These are phyloP conservation scores for Percina caprodes DNA, from an alignment of 2,113 vertebrate species.

Conservation along the genomic window DNA sequence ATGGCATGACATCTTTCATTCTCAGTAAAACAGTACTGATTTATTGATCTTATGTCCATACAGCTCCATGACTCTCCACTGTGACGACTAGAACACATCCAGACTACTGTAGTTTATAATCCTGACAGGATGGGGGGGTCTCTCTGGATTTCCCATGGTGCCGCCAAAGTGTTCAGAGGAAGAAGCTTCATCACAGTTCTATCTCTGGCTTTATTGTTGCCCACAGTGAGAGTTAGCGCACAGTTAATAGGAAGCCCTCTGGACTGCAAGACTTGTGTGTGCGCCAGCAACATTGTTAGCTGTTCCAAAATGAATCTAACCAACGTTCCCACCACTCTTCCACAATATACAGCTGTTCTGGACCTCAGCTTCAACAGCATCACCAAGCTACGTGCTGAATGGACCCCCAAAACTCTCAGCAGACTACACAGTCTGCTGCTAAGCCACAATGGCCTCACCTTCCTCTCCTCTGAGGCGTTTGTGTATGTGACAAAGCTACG, in stretches of 20 bases:
- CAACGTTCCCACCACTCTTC: constrained; percentile 83
- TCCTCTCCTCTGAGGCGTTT: constrained; percentile 95
- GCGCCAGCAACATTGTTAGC: constrained; percentile 95
- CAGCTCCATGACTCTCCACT: constrained; percentile 52
- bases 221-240: constrained; percentile 15
- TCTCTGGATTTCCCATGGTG: constrained; percentile 14
- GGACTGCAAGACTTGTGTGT: constrained; percentile 89
- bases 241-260: constrained; percentile 65
- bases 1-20: neutral
- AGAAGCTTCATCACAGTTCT: constrained; percentile 54
- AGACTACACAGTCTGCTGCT: constrained; percentile 90
- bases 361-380: constrained; percentile 95
- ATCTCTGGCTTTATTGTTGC: constrained; percentile 60
- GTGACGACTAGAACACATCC: constrained; percentile 18
- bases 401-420: constrained; percentile 84
- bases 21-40: neutral
- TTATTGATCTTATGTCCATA: constrained; percentile 37
- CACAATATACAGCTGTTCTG: constrained; percentile 87
- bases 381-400: constrained; percentile 86
- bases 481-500: constrained; percentile 85
- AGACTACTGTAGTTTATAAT: constrained; percentile 6
- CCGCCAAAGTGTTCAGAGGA: constrained; percentile 3
- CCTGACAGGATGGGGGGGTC: constrained; percentile 56
- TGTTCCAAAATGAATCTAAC: constrained; percentile 89
- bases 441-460: constrained; percentile 90